A percentile compares a stretch with the other conserved stretches of the same genome.
These are phyloP conservation scores for Gadopsis marmoratus DNA, from an alignment of 2,797 vertebrate genomes.

Conservation along the genomic window DNA sequence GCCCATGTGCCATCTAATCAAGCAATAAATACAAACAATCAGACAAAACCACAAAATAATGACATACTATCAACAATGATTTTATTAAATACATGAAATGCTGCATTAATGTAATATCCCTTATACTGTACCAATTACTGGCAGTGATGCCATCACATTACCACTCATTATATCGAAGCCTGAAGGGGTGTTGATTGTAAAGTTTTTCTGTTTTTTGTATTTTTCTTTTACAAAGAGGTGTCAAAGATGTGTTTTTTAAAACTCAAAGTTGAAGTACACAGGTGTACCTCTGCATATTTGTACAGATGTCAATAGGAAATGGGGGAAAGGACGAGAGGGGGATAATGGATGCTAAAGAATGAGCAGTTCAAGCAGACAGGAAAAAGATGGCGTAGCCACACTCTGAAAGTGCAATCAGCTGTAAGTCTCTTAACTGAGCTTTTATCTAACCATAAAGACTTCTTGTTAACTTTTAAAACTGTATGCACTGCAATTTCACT, in stretches of 20 bases:
- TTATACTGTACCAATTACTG: slow-evolving; percentile 64
- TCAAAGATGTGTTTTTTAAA: slow-evolving; percentile 65
- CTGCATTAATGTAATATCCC: slow-evolving; percentile 82
- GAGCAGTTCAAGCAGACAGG: slow-evolving; percentile 73
- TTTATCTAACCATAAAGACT: slow-evolving; percentile 51
- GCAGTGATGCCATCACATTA: slow-evolving; percentile 63
- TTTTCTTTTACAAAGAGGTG: slow-evolving; percentile 67
- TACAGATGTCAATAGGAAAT: slow-evolving; percentile 68
- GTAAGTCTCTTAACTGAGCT: slow-evolving; percentile 45
- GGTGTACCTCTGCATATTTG: slow-evolving; percentile 73
- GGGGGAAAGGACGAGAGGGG: slow-evolving; percentile 50
- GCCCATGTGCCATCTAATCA: slow-evolving; percentile 84
- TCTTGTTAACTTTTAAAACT: slow-evolving; percentile 37
- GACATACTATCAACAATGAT: slow-evolving; percentile 57
- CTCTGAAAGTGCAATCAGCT: slow-evolving; percentile 76
- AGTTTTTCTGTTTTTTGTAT: slow-evolving; percentile 65
- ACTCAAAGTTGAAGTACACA: slow-evolving; percentile 71
- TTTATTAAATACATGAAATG: slow-evolving; percentile 73
- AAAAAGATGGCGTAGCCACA: slow-evolving; percentile 37
- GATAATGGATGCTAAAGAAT: slow-evolving; percentile 48
- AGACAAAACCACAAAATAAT: slow-evolving; percentile 57
- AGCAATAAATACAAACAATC: slow-evolving; percentile 84
- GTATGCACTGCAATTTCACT: slow-evolving; percentile 37
- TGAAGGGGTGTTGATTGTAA: slow-evolving; percentile 78
- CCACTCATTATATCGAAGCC: slow-evolving; percentile 65